Evolutionary conservation across 1,140 invertebrate species (phyloP), one percentile per base, ranked within the genome.

Genomic region (Meloidogyne chitwoodi): DNA sequence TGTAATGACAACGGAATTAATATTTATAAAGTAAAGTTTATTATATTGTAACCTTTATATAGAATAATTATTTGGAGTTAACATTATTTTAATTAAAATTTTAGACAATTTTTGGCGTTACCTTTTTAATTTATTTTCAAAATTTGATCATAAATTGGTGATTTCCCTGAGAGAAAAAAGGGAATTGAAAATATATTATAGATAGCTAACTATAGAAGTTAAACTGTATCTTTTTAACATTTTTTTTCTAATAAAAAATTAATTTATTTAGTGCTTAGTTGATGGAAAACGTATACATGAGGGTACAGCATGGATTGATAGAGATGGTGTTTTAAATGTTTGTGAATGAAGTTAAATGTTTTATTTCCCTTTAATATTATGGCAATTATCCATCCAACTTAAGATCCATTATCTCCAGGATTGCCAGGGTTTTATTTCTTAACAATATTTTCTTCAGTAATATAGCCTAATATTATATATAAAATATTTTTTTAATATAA

Each of bases 271-370:
- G 70, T 73, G 70, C n/a, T 24, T 73, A 5, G 56, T 73, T 29
- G 24, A 73, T 34, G 70, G 70, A 73, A 29, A 34, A 10, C 70
- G 56, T 4, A 73, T 73, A 41, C 70, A 73, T 34, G 64, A 61
- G 5, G 81, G 81, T 24, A 79, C 76, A 22, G 81, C 81, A 5
- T 82, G 81, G 81, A 68, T 82, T 63, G 81, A 82, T 34, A 34
- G 48, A 24, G 82, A 82, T 8, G 72, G 79, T 62, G 80, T 80
- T 34, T 44, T 80, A 22, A 80, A 80, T 63, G 41, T 80, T 31
- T 80, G 79, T 67, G 62, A 81, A 66, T 78, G 34, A 73, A 81
- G 11, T 24, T 78, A n/a, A 2, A n/a, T 27, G 62, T n/a, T 24
- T 8, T 62, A 4, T 62, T 62, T n/a, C n/a, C 10, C 14, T 41